Base-by-base conservation (phyloP, 2,797 vertebrate species). In the Pteronotus mesoamericanus region DNA sequence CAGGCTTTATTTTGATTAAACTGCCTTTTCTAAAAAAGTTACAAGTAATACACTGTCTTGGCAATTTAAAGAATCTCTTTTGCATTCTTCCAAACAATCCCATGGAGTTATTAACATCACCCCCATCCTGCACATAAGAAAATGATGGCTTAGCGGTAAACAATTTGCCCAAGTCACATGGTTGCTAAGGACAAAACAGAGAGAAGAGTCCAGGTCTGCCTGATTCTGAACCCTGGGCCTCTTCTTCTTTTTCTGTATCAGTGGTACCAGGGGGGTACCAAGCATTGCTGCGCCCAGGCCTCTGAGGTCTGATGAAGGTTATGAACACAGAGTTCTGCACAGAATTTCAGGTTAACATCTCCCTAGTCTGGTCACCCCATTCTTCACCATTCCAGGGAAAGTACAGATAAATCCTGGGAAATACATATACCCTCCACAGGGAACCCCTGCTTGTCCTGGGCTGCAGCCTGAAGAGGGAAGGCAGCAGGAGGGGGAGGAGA, bases 341-440 rank as follows among this genome's bases (percentile, higher is more conserved):
- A 51, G n/a, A 16, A 39, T 46, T 68, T 71, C 74, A 37, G 32
- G 39, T 68, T 77, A 48, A 78, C 72, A 37, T 11, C 16, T 42
- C 11, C 3, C 44, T 22, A 9, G 14, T 15, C 26, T 34, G 22
- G 21, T 48, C 12, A 59, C 22, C 19, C 10, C 26, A 42, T 21
- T 75, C 29, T 21, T 34, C 61, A 79, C 57, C 7, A 82, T 37
- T 51, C 48, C 75, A 59, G 53, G 51, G 26, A 46, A 96, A 61
- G 42, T 1, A 32, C 37, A 48, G 12, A 26, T 22, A 44, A 93
- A 48, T 21, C 26, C 61, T 34, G 2, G 12, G 69, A 78, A 68
- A 42, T 10, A n/a, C 0, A 51, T 21, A 6, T 1, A 1, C 19
- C 0, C 32, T 3, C 46, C 34, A 9, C 4, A 2, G 46, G 44